These are phyloP conservation scores for Drepana falcataria DNA, from an alignment of 2,888 invertebrate species.

Conservation along the genomic window DNA sequence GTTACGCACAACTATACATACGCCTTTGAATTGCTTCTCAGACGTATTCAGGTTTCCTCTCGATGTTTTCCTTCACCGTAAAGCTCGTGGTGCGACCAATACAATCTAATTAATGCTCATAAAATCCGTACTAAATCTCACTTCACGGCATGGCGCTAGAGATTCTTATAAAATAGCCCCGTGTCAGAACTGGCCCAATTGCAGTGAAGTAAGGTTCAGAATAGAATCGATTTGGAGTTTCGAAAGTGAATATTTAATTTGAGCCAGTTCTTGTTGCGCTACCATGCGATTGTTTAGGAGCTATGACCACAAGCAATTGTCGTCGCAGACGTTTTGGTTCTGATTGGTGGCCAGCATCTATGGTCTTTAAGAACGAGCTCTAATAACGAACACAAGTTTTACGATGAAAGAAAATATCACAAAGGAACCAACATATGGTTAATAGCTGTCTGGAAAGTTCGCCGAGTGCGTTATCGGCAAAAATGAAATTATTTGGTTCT, in stretches of 20 bases:
- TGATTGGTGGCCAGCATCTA: neutral
- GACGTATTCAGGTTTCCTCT: too few relatives aligned
- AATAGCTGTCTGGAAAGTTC: too few relatives aligned
- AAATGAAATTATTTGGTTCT: too few relatives aligned
- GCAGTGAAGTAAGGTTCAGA: neutral
- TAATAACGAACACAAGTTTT: too few relatives aligned
- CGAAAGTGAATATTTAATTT: neutral
- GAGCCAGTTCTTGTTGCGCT: constrained; percentile 24
- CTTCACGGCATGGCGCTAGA: constrained; percentile 6
- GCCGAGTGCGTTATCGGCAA: too few relatives aligned
- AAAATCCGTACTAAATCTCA: constrained; percentile 14
- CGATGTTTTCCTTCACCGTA: too few relatives aligned
- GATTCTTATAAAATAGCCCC: neutral
- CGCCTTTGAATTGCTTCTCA: too few relatives aligned
- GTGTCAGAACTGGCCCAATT: neutral
- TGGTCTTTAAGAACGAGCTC: too few relatives aligned
- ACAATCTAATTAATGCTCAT: constrained; percentile 18
- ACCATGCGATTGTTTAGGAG: constrained; percentile 26
- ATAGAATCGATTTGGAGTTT: neutral
- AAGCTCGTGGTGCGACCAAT: too few relatives aligned
- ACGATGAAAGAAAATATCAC: too few relatives aligned
- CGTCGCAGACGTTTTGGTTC: neutral
- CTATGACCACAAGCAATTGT: constrained; percentile 5
- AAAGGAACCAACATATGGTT: too few relatives aligned
- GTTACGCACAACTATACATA: too few relatives aligned